phyloP scores from a whole-genome alignment of 92 coral and sea anemone genomes.

The Zoanthus solanderi region DNA sequence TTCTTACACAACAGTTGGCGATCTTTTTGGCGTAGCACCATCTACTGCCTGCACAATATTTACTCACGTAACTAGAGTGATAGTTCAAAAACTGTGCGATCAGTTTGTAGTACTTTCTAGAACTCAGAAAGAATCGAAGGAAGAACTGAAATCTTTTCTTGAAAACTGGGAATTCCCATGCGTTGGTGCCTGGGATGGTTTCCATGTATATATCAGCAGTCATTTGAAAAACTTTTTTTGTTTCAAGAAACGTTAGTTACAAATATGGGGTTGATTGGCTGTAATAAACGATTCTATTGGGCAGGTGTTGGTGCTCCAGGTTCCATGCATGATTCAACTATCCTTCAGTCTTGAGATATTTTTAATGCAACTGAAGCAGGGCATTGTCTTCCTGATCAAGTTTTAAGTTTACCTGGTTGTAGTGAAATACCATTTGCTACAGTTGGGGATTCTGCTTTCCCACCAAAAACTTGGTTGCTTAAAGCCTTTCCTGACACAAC shows the following conservation, averaged over 20 bases:
- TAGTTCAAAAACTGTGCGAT: conserved; percentile 42
- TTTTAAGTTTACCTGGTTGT: conserved; percentile 32
- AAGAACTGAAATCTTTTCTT: conserved; percentile 57
- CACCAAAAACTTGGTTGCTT: conserved; percentile 40
- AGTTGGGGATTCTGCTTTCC: conserved; percentile 65
- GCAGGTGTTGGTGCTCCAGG: conserved; percentile 72
- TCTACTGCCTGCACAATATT: conserved; percentile 52
- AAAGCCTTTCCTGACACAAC: conserved; percentile 50
- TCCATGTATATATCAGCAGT: conserved; percentile 55
- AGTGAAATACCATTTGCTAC: conserved; percentile 48
- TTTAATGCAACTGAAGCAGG: neutral
- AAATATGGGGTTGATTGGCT: conserved; percentile 56
- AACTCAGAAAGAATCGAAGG: conserved; percentile 51
- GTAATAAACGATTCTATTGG: conserved; percentile 60
- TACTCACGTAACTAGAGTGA: conserved; percentile 18
- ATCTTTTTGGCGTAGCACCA: conserved; percentile 54
- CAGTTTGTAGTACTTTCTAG: conserved; percentile 31
- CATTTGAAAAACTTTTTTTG: conserved; percentile 59
- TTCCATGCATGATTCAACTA: neutral
- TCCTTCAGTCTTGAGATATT: too few species aligned
- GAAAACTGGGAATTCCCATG: conserved; percentile 71
- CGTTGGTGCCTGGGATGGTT: conserved; percentile 68
- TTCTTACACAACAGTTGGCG: conserved; percentile 40
- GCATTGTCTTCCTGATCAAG: conserved; percentile 18
- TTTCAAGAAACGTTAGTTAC: conserved; percentile 65